Base-by-base conservation (phyloP, 2,797 vertebrate genomes). In the Halcyon badia region DNA sequence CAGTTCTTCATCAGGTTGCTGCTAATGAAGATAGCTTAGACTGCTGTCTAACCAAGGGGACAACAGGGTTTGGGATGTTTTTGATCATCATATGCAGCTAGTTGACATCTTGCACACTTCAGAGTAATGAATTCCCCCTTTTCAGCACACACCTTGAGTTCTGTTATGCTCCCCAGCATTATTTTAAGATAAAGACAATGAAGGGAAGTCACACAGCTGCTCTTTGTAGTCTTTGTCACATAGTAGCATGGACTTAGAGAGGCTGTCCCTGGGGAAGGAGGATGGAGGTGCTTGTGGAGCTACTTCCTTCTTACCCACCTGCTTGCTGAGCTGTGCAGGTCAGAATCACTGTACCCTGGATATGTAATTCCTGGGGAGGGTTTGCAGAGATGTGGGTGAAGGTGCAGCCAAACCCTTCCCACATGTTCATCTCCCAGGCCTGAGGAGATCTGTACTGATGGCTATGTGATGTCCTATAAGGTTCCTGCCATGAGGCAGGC, bases 341-440 rank as follows among this genome's bases (percentile, higher is more conserved):
- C 54, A 64, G 70, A 58, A 54, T 75, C 30, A 8, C 8, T 0
- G 0, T 11, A 6, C 35, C 35, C 18, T 61, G 42, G 26, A 24
- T 14, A 5, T 10, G 15, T 24, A 22, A 1, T 33, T 68, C 25
- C 25, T 1, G 1, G 6, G 14, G 35, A 65, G 20, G 30, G 12
- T 82, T 70, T 86, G n/a, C 17, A 56, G 31, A 48, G 33, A 39
- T 0, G 0, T 14, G 22, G 11, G 11, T 52, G 44, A 37, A 42
- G 17, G 19, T 25, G 20, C 25, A 57, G 48, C 18, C 14, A 33
- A 81, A n/a, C 25, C 48, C 24, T 49, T 54, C 56, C 35, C 61
- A 35, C 2, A 2, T 2, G 2, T 58, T 68, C 5, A 19, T 35
- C 49, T 51, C 41, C 37, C 14, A 13, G 44, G 11, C 14, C 17